Evolutionary conservation across 2,113 vertebrate genomes (phyloP), one percentile per base, ranked within the genome.

Genomic region (Steatornis caripensis): DNA sequence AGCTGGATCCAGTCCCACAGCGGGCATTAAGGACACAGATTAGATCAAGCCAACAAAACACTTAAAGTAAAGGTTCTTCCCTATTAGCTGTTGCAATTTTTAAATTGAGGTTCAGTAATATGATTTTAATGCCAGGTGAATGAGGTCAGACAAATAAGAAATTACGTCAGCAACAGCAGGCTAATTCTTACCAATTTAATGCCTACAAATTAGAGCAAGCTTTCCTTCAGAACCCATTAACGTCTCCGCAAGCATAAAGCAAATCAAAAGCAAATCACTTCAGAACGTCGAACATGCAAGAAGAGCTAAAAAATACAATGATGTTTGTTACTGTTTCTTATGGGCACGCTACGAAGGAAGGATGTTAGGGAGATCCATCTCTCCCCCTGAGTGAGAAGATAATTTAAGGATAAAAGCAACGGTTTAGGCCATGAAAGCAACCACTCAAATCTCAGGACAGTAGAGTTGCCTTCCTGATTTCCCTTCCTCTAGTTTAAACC

Each of bases 31-130:
- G 81, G 53, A 78, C 34, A 65, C 60, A 90, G 95, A 95, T 83
- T 94, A 87, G 57, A 95, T 93, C n/a, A 75, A 84, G 90, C 95
- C 91, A 97, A 93, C 84, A 96, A 95, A 95, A 87, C 75, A 94
- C 93, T 96, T 95, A 84, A 58, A 81, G 78, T 53, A 48, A 89
- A 95, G 39, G 36, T 82, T 93, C n/a, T 71, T 85, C 74, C 77
- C 75, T 88, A 86, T 90, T 89, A 94, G 62, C 84, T 62, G 13
- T 4, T 26, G 84, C 49, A 93, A 95, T 91, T 94, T 94, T 83
- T 8, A 93, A 95, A 91, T 55, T 4, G 29, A 84, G 71, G 53
- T 10, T 81, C 54, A 64, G 70, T 71, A 92, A 94, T 75, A 83
- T 5, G 45, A 89, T 62, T 96, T 89, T 77, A 97, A 93, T 87